A percentile compares a stretch with the other conserved stretches of the same genome.
Evolutionary conservation across 2,113 vertebrate species (phyloP).

Genomic region (Lutjanus erythropterus): DNA sequence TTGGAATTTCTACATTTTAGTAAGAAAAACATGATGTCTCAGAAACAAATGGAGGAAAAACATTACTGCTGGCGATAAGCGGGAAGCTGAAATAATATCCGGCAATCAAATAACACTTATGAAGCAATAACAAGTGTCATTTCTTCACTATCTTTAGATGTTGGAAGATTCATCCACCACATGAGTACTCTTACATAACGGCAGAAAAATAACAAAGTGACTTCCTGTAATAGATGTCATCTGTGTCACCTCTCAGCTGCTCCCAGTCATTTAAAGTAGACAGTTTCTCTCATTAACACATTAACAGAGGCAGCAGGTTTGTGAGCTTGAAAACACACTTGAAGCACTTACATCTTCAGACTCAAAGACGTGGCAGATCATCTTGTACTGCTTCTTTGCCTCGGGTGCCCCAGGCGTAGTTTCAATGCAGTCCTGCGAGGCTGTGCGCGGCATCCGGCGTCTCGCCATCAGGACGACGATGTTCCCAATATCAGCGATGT

Average conservation of each 20-base stretch:
- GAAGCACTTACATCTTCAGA: constrained; percentile 95
- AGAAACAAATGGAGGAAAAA: neutral
- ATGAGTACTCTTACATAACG: neutral
- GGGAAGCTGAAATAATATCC: neutral
- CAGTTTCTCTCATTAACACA: neutral
- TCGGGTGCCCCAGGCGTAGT: constrained; percentile 94
- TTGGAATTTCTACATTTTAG: neutral
- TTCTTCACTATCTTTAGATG: neutral
- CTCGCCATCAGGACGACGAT: constrained; percentile 98
- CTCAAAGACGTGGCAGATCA: constrained; percentile 99
- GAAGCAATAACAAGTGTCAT: neutral
- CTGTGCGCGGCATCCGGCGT: constrained; percentile 94
- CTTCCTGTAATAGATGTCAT: neutral
- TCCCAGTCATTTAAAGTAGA: neutral
- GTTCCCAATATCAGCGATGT: constrained; percentile 97
- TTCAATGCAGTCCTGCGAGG: constrained; percentile 97
- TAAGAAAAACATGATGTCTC: neutral
- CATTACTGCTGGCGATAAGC: neutral
- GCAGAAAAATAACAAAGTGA: neutral
- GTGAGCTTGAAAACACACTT: constrained; percentile 2
- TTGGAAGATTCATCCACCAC: neutral
- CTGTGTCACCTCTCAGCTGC: neutral
- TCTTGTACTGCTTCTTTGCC: constrained; percentile 98
- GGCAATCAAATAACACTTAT: neutral
- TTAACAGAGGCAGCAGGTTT: constrained; percentile 9